Evolutionary conservation across 2,113 vertebrate species (phyloP).

Genomic region (Myrmophylax atrothorax): DNA sequence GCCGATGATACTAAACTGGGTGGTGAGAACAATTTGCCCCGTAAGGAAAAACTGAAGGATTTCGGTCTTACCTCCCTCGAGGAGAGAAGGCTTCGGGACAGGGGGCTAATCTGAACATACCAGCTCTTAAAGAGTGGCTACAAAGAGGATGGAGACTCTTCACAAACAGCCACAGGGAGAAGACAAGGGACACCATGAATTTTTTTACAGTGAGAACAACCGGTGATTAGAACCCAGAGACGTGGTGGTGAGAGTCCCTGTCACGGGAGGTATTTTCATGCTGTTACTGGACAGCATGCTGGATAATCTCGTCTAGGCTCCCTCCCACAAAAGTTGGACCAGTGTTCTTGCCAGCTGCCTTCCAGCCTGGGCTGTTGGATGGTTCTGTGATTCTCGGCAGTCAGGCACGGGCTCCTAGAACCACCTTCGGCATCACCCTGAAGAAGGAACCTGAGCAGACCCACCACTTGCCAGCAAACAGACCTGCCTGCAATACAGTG

Average conservation of each 20-base stretch:
- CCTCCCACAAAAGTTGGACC: rapidly evolving
- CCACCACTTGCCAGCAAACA: not conserved
- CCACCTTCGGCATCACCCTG: not conserved
- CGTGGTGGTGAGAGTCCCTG: rapidly evolving
- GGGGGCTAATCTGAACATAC: not conserved
- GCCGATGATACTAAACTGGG: not conserved
- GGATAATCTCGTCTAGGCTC: not conserved
- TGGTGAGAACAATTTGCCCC: not conserved
- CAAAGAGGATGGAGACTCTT: not conserved
- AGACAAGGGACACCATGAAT: not conserved
- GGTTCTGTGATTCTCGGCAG: rapidly evolving
- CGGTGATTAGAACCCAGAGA: not conserved
- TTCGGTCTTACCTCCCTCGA: not conserved
- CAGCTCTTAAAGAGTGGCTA: not conserved
- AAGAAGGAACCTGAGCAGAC: not conserved
- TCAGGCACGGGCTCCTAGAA: rapidly evolving
- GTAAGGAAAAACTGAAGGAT: not conserved
- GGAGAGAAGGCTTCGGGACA: not conserved
- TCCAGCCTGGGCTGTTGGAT: not conserved
- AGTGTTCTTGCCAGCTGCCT: not conserved
- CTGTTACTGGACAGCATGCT: not conserved
- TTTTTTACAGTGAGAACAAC: not conserved
- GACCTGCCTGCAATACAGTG: rapidly evolving
- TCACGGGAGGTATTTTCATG: not conserved
- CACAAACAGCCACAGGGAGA: not conserved